Base-by-base conservation (phyloP, 1,140 invertebrate species). In the Notospermus geniculatus region DNA sequence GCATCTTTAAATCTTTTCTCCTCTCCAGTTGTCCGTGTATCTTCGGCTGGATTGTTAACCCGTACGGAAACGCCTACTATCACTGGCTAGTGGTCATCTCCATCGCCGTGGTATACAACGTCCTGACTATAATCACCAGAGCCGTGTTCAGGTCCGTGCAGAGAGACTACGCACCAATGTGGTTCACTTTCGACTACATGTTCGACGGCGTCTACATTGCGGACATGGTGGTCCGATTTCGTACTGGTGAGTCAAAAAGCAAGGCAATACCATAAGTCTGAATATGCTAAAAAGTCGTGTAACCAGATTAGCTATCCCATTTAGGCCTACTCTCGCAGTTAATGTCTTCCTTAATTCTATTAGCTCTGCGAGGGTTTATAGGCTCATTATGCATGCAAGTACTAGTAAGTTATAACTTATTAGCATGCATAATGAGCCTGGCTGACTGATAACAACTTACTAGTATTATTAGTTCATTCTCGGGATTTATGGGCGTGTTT, bases 101-200 rank as follows among this genome's bases (percentile, higher is more conserved):
- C 0, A 69, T 90, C 64, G 90, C 91, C 1, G 89, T 93, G 46
- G 83, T 94, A 4, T 95, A 95, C 83, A 95, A 95, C 77, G 82
- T 93, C 52, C 84, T 94, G 27, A 91, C 95, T 74, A 89, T 95
- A 36, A 87, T 94, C 65, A 91, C 91, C 1, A 83, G 92, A 45
- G 85, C 89, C 2, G 90, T 93, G 1, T 95, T 95, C 80, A 91
- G 90, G 88, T 89, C 94, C 73, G 81, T 95, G 62, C 90, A 93
- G 75, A 89, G 90, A 64, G 77, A 85, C 1, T 85, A 86, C 9
- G 7, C 17, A 5, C 85, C 87, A 0, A 72, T 76, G 5, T 60
- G 59, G 59, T 67, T 88, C 1, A 91, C 90, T 89, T 71, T 79
- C 25, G 92, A 95, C 80, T 91, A 92, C 78, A 69, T 87, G 36